Conservation (phyloP, 64 coral and sea anemone genomes). For the Platygyra sinensis region DNA sequence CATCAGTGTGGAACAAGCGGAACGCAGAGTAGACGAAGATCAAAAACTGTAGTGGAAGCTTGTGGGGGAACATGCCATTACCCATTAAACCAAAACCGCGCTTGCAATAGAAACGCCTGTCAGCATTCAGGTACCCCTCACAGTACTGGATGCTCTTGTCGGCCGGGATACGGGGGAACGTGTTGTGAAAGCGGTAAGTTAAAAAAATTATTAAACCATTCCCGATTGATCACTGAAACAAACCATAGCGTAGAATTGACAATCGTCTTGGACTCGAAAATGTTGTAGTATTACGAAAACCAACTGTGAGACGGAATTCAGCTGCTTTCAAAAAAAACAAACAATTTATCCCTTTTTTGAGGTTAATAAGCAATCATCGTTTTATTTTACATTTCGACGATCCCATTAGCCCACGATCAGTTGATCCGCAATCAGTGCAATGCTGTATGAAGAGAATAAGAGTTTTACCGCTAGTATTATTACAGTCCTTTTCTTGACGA, state of each 20-base stretch:
- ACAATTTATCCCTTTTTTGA: no score
- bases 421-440: no score
- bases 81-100: background rate
- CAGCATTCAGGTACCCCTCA: slow-evolving; percentile 39
- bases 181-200: slow-evolving; percentile 52
- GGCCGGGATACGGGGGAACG: slow-evolving; percentile 24
- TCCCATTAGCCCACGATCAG: no score
- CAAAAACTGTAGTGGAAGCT: background rate
- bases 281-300: no score
- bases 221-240: background rate
- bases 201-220: background rate
- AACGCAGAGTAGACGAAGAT: slow-evolving; percentile 28
- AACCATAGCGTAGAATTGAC: background rate
- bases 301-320: no score
- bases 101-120: slow-evolving; percentile 48
- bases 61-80: slow-evolving; percentile 53
- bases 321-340: no score
- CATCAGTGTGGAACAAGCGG: slow-evolving; percentile 39
- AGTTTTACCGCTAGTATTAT: no score
- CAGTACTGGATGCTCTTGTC: slow-evolving; percentile 15
- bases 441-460: no score
- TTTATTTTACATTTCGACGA: no score
- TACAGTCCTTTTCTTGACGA: no score
- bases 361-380: no score
- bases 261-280: no score